phyloP scores from a whole-genome alignment of 2,888 invertebrate genomes.

The Willowsia nigromaculata region DNA sequence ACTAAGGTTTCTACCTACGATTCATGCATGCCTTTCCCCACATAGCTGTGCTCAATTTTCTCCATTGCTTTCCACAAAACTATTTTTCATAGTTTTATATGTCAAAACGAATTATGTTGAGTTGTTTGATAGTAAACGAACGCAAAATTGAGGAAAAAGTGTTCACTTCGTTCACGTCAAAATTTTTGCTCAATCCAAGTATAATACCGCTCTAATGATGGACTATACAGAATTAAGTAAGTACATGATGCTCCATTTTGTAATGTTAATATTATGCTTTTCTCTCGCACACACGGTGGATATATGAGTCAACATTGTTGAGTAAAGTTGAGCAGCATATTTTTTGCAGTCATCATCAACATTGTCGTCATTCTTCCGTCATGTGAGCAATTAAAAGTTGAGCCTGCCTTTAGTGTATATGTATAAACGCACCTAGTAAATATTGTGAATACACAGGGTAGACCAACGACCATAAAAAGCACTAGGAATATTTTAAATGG shows the following conservation, averaged over 20 bases:
- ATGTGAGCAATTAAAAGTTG: constrained; percentile 49
- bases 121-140: background rate
- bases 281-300: background rate
- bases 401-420: background rate
- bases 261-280: background rate
- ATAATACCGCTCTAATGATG: constrained; percentile 30
- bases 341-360: background rate
- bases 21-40: too few species aligned
- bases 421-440: background rate
- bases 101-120: background rate
- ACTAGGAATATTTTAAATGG: background rate
- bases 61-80: background rate
- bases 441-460: background rate
- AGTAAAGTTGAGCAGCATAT: background rate
- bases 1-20: background rate
- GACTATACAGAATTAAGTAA: background rate
- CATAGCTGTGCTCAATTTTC: background rate
- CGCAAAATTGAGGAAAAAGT: background rate
- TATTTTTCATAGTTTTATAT: background rate
- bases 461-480: background rate
- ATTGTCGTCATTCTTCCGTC: constrained; percentile 16
- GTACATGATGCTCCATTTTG: too few species aligned
- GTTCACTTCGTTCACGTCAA: background rate
- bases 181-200: background rate
- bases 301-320: background rate